Percentiles rank a stretch among this genome's conserved stretches.
These are phyloP conservation scores for Melikaiella ostensackeni DNA, from an alignment of 2,888 invertebrate species.

Conservation along the genomic window DNA sequence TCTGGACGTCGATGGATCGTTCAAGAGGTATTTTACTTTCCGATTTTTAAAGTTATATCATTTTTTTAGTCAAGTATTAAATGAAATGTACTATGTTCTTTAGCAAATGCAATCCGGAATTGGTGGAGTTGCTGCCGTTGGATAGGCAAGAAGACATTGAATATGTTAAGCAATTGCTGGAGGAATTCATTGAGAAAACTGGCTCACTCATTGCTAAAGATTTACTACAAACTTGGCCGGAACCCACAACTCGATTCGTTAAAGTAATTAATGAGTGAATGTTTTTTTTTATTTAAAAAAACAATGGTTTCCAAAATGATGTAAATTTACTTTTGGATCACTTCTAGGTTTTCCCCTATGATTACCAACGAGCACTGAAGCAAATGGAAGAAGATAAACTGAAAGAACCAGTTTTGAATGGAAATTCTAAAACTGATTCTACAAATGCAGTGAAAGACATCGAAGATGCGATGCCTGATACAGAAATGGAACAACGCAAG, in stretches of 20 bases:
- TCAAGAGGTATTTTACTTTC: slow-evolving; percentile 79
- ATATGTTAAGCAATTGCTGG: slow-evolving; percentile 86
- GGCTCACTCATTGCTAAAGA: slow-evolving; percentile 90
- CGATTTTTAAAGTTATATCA: not conserved
- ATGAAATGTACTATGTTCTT: slow-evolving; percentile 38
- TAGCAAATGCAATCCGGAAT: slow-evolving; percentile 95
- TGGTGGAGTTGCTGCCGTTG: slow-evolving; percentile 93
- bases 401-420: slow-evolving; percentile 73
- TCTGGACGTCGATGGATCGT: slow-evolving; percentile 92
- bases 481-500: slow-evolving; percentile 87
- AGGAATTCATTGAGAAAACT: slow-evolving; percentile 92
- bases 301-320: too few species aligned
- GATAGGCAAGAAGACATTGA: slow-evolving; percentile 87
- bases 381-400: slow-evolving; percentile 80
- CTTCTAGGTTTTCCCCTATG: slow-evolving; percentile 92
- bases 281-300: too few species aligned
- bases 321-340: slow-evolving; percentile 11
- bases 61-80: too few species aligned
- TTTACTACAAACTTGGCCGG: slow-evolving; percentile 89
- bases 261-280: slow-evolving; percentile 80
- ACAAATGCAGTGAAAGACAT: slow-evolving; percentile 85
- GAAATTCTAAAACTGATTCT: slow-evolving; percentile 73
- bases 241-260: slow-evolving; percentile 87
- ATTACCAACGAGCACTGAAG: slow-evolving; percentile 94
- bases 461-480: slow-evolving; percentile 91